phyloP scores from a whole-genome alignment of 2,113 vertebrate species.

The Pimephales promelas region DNA sequence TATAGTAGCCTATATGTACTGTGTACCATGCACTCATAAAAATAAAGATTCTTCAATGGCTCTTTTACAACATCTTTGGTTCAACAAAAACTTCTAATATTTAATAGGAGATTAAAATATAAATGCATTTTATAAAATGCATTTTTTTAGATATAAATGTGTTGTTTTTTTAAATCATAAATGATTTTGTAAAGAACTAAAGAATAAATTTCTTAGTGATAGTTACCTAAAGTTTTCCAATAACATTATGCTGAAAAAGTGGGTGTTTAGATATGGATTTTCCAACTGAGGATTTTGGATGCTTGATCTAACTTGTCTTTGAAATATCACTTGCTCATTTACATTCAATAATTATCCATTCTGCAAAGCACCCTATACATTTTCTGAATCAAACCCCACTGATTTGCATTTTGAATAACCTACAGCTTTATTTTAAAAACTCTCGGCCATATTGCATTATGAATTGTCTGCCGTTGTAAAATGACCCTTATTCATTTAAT shows the following conservation, averaged over 20 bases:
- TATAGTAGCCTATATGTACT: background rate
- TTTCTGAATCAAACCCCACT: background rate
- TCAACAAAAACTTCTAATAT: background rate
- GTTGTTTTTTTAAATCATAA: background rate
- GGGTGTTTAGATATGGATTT: background rate
- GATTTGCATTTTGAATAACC: background rate
- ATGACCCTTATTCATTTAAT: background rate
- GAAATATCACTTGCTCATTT: background rate
- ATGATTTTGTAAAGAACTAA: background rate
- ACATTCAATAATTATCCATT: background rate
- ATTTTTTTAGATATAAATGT: background rate
- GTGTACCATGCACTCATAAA: slow-evolving; percentile 5
- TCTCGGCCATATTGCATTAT: background rate
- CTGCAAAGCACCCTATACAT: background rate
- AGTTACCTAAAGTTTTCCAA: background rate
- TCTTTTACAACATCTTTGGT: slow-evolving; percentile 12
- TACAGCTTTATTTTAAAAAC: background rate
- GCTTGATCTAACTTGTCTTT: background rate
- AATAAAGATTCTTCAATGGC: slow-evolving; percentile 4
- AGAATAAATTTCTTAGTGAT: background rate
- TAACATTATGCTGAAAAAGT: background rate
- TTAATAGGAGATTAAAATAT: background rate
- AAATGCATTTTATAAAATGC: background rate
- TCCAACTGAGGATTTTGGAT: background rate
- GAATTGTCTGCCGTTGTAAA: background rate